Percentiles rank a stretch among this genome's conserved stretches.
phyloP scores from a whole-genome alignment of 2,888 invertebrate genomes.

The Orthonevra nobilis region DNA sequence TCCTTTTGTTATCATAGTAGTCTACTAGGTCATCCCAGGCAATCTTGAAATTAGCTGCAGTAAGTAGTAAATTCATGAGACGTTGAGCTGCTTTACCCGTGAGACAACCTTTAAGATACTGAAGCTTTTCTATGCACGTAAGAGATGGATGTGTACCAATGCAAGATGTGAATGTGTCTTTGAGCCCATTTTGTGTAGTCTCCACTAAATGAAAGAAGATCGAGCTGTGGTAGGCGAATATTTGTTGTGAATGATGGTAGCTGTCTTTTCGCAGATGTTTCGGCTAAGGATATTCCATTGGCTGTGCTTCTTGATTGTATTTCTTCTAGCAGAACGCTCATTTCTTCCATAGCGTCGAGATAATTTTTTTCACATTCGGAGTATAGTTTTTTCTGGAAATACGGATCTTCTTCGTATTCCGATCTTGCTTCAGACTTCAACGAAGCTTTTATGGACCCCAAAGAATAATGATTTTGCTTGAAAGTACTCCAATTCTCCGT shows the following conservation, averaged over 20 bases:
- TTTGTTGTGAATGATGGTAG: background rate
- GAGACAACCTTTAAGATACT: no score
- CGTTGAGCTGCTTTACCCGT: conserved; percentile 14
- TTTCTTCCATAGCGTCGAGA: background rate
- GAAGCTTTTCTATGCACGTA: no score
- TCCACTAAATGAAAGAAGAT: conserved; percentile 22
- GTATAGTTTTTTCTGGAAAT: conserved; percentile 6
- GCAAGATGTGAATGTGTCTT: conserved; percentile 13
- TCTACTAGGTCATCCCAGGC: conserved; percentile 24
- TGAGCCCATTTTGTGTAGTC: conserved; percentile 21
- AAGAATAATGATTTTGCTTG: background rate
- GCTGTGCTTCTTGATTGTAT: background rate
- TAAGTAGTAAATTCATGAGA: no score
- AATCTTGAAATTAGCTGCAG: conserved; percentile 23
- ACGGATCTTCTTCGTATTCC: conserved; percentile 1
- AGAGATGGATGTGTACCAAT: no score
- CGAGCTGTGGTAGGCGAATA: conserved; percentile 11
- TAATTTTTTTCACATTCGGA: conserved; percentile 7
- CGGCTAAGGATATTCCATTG: background rate
- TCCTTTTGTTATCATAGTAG: conserved; percentile 15
- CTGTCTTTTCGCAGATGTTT: background rate
- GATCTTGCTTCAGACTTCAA: no score
- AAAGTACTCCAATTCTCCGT: conserved; percentile 7
- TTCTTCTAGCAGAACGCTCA: conserved; percentile 4
- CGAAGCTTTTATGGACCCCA: no score